Evolutionary conservation across 2,888 invertebrate species (phyloP).

Genomic region (Muscina levida): DNA sequence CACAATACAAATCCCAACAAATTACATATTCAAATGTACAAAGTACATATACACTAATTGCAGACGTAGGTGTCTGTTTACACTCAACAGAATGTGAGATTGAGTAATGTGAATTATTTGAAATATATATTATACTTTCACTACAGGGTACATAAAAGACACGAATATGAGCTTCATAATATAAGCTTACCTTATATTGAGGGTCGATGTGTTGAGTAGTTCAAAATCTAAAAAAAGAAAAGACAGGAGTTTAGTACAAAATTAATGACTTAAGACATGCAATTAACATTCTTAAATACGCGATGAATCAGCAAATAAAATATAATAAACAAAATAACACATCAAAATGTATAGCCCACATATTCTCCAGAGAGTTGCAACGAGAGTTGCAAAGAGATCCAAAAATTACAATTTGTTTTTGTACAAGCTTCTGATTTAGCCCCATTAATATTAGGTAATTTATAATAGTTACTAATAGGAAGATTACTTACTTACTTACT

Average conservation of each 20-base stretch:
- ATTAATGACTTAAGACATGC: not conserved
- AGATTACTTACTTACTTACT: too few species aligned
- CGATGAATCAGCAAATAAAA: too few species aligned
- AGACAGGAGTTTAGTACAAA: not conserved
- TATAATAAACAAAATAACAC: too few species aligned
- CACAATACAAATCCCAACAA: not conserved
- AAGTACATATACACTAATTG: not conserved
- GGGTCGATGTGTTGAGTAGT: not conserved
- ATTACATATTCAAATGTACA: constrained; percentile 35
- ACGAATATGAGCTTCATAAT: not conserved
- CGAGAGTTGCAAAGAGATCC: too few species aligned
- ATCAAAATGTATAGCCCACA: too few species aligned
- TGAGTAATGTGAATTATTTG: not conserved
- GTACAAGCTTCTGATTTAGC: too few species aligned
- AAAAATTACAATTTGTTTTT: too few species aligned
- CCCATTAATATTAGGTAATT: too few species aligned
- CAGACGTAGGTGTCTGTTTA: constrained; percentile 20
- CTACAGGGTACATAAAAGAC: not conserved
- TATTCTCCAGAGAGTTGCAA: too few species aligned
- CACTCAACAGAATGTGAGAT: not conserved
- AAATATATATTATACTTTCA: constrained; percentile 28
- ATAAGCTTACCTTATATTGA: constrained; percentile 9
- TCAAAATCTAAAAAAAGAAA: constrained; percentile 14
- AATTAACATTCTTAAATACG: not conserved
- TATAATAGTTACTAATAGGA: too few species aligned